phyloP scores from a whole-genome alignment of 92 coral and sea anemone genomes.

The Anthopleura xanthogrammica region DNA sequence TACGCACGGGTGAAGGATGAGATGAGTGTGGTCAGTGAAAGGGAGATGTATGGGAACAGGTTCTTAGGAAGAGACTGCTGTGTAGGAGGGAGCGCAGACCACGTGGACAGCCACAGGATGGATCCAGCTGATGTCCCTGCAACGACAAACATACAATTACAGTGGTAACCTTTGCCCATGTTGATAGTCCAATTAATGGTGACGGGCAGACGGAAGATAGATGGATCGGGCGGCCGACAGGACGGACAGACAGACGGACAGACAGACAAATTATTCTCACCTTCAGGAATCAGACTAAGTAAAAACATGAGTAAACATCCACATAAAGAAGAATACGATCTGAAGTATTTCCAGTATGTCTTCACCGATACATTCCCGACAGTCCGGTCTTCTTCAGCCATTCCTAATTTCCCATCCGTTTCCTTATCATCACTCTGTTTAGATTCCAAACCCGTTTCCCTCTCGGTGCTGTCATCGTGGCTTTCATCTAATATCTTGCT shows the following conservation, averaged over 20 bases:
- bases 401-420: not conserved
- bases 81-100: conserved; percentile 5
- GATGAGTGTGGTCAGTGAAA: not conserved
- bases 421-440: not conserved
- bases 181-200: not conserved
- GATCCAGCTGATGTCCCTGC: conserved; percentile 16
- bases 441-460: not conserved
- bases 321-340: conserved; percentile 29
- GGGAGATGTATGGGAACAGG: conserved; percentile 4
- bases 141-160: not conserved
- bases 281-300: conserved; percentile 26
- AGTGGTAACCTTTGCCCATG: too few relatives aligned
- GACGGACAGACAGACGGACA: not conserved
- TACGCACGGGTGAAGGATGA: conserved; percentile 11
- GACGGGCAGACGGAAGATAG: too few relatives aligned
- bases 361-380: conserved; percentile 26
- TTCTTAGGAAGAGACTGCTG: not conserved
- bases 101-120: conserved; percentile 33
- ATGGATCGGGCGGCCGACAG: too few relatives aligned
- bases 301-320: conserved; percentile 9
- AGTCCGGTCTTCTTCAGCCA: conserved; percentile 40
- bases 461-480: not conserved
- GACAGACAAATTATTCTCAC: conserved; percentile 4
- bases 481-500: not conserved
- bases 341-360: conserved; percentile 38